phyloP scores from a whole-genome alignment of 1,140 invertebrate genomes.

The Aphelinus certus region DNA sequence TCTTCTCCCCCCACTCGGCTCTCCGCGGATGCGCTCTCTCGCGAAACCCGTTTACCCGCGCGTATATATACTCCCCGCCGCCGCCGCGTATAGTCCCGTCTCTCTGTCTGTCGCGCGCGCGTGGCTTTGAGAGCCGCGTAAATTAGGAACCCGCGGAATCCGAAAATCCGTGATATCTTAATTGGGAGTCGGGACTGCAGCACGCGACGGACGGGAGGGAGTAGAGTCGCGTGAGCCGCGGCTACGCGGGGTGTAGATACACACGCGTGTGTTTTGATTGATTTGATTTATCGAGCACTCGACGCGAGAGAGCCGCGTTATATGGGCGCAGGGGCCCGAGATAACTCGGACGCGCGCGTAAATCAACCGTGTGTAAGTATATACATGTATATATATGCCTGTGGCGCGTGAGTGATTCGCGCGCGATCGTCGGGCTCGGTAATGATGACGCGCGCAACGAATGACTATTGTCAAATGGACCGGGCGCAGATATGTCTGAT shows the following conservation, averaged over 20 bases:
- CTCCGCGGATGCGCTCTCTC: conserved; percentile 21
- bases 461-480: too few relatives aligned
- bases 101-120: conserved; percentile 51
- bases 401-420: too few relatives aligned
- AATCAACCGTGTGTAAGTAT: neutral
- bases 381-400: neutral
- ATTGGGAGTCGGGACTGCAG: conserved; percentile 37
- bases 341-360: too few relatives aligned
- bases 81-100: neutral
- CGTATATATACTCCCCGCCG: conserved; percentile 21
- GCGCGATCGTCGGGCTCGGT: too few relatives aligned
- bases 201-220: neutral
- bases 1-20: neutral
- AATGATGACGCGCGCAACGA: too few relatives aligned
- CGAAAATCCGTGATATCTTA: conserved; percentile 55
- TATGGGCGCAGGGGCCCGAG: too few relatives aligned
- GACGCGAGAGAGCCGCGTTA: neutral
- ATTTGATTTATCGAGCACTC: conserved; percentile 20
- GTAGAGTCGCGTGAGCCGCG: neutral
- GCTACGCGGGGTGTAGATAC: neutral
- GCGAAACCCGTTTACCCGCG: conserved; percentile 55
- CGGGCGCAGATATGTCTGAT: too few relatives aligned
- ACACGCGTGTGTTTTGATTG: neutral
- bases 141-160: conserved; percentile 52
- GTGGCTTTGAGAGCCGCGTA: conserved; percentile 53